Evolutionary conservation across 2,888 invertebrate species (phyloP).

Genomic region (Caenorhabditis parvicauda): DNA sequence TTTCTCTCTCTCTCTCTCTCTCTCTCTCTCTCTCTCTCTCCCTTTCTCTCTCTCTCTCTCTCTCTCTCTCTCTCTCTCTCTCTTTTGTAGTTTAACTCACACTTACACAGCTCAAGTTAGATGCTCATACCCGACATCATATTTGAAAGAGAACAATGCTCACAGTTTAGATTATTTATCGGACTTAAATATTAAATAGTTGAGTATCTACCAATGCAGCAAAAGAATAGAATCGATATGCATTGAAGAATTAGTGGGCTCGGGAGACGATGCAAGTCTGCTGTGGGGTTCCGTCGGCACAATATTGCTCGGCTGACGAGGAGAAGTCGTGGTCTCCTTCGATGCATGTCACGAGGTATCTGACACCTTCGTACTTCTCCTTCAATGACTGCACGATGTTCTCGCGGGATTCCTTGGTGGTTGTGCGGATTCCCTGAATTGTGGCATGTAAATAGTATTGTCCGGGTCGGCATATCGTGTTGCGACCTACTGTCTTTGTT

Average conservation of each 20-base stretch:
- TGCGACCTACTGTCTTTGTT: no score
- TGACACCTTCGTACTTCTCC: conserved; percentile 32
- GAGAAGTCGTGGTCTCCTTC: conserved; percentile 36
- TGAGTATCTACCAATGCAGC: no score
- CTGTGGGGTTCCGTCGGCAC: conserved; percentile 35
- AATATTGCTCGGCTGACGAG: conserved; percentile 28
- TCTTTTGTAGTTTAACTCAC: no score
- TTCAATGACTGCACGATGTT: conserved; percentile 33
- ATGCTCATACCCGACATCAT: no score
- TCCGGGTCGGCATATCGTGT: no score
- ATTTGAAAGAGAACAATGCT: no score
- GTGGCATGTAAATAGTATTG: not conserved
- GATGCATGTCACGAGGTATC: conserved; percentile 40
- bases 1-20: not conserved
- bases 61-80: no score
- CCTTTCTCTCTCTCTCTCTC: no score
- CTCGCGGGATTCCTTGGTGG: conserved; percentile 35
- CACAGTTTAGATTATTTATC: not conserved
- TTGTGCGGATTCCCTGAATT: conserved; percentile 27
- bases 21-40: no score
- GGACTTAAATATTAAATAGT: not conserved
- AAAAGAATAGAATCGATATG: no score
- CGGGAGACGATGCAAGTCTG: conserved; percentile 37
- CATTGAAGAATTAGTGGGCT: conserved; percentile 13
- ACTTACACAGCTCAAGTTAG: no score